Evolutionary conservation across 2,797 vertebrate species (phyloP), one percentile per base, ranked within the genome.

Genomic region (Macropus fuliginosus): DNA sequence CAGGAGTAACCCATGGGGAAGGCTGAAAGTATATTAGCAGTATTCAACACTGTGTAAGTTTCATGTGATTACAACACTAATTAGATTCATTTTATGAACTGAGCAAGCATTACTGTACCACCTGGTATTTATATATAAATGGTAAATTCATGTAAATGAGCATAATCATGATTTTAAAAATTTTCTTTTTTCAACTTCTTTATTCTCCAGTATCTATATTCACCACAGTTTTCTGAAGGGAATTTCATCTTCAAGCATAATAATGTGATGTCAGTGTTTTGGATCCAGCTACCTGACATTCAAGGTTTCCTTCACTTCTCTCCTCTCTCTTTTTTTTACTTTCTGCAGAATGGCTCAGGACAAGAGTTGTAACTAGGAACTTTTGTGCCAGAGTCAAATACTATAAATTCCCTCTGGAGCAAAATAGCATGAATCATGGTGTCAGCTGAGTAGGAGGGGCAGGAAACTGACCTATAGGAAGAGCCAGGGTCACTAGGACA

Each of bases 61-160:
- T 93, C 91, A 66, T 52, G n/a, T 74, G 40, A 9, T 94, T 94
- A 90, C 95, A 91, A 28, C 94, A 92, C 40, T 81, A 92, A 92
- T 96, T 96, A 93, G 94, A 90, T 95, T 96, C 90, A 27, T 94
- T 55, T 87, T 93, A 95, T 59, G 89, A 95, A 55, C 59, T 62
- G 9, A 34, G 0, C 34, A 56, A 56, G 14, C 59, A 93, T 93
- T 93, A 9, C n/a, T 81, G 21, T 46, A 8, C n/a, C n/a, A 40
- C 40, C 18, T 81, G n/a, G n/a, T 10, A 46, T 40, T 81, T 81
- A 81, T 40, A n/a, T 16, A 46, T 24, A 81, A 81, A 24, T 81
- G 66, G n/a, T 46, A 81, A 81, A 18, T 21, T 21, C n/a, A 40
- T 40, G 8, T 81, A 46, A 81, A 18, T 81, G 66, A 81, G 9